Base-by-base conservation (phyloP, 2,888 invertebrate species). In the Pachymerium ferrugineum region DNA sequence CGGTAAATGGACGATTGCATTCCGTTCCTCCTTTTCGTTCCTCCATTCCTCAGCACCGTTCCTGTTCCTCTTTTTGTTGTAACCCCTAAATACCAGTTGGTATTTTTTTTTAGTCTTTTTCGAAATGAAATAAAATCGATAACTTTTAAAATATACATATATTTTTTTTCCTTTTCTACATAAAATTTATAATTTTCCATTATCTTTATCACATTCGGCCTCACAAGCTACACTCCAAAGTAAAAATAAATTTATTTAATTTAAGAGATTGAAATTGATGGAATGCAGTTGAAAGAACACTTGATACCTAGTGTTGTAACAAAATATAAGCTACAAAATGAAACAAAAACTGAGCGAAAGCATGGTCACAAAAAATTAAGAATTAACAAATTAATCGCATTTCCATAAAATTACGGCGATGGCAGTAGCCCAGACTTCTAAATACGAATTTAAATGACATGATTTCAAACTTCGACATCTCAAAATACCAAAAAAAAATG, bases 121-220 rank as follows among this genome's bases (percentile, higher is more conserved):
- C n/a, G n/a, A 33, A 33, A 33, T 33, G 33, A 47, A 47, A 47
- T 47, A 19, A 47, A 19, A 16, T 38, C 19, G 19, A 6, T 19
- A 47, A 47, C 16, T 19, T 47, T 47, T 47, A 47, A 47, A 47
- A 47, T 47, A 47, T 47, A 47, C 47, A 19, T 47, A 19, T 19
- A 19, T 47, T 33, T 33, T 33, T 33, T 33, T 33, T 19, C 19
- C 19, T 47, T 47, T 47, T 47, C 47, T 47, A 47, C 47, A 47
- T 19, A 19, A 47, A 19, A 47, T 47, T 47, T 22, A 19, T 47
- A 47, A 22, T 47, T 22, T 47, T 47, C 19, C 47, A 47, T 47
- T 47, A 47, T 47, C 3, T 47, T 47, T 47, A 47, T 47, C 47
- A 47, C 47, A 47, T 47, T 47, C 47, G 47, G 47, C 47, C 47